Conservation (phyloP, 2,888 invertebrate genomes). For the Caenorhabditis zanzibari region DNA sequence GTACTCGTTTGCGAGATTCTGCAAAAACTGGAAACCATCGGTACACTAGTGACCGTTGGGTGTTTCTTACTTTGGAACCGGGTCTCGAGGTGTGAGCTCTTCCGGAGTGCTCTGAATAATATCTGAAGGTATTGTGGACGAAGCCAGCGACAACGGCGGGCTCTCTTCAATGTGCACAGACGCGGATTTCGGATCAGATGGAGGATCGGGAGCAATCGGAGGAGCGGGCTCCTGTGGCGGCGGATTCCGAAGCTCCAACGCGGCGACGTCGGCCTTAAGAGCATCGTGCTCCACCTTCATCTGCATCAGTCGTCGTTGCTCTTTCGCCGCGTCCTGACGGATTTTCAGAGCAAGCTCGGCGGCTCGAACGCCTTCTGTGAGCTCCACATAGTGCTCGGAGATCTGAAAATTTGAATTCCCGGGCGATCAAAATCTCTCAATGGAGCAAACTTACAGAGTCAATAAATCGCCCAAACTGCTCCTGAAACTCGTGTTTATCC, state of each 20-base stretch:
- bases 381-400: conserved; percentile 66
- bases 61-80: conserved; percentile 43
- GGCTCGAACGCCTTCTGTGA: conserved; percentile 65
- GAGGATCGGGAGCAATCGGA: conserved; percentile 32
- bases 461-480: conserved; percentile 56
- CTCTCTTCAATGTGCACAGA: conserved; percentile 25
- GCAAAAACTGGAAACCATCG: conserved; percentile 51
- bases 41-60: background rate
- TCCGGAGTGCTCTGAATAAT: conserved; percentile 54
- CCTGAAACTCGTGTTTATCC: conserved; percentile 56
- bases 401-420: conserved; percentile 53
- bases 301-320: conserved; percentile 62
- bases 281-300: conserved; percentile 71
- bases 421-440: background rate
- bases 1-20: conserved; percentile 67
- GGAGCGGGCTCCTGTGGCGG: background rate
- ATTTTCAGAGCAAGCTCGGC: conserved; percentile 66
- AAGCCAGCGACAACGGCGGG: conserved; percentile 48
- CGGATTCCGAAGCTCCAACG: conserved; percentile 24
- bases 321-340: conserved; percentile 65
- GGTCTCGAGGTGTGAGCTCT: conserved; percentile 17
- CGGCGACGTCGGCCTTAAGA: conserved; percentile 61
- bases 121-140: conserved; percentile 61
- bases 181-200: conserved; percentile 26
- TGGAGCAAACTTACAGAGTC: conserved; percentile 28